Evolutionary conservation across 2,888 invertebrate species (phyloP).

Genomic region (Hydriomena furcata): DNA sequence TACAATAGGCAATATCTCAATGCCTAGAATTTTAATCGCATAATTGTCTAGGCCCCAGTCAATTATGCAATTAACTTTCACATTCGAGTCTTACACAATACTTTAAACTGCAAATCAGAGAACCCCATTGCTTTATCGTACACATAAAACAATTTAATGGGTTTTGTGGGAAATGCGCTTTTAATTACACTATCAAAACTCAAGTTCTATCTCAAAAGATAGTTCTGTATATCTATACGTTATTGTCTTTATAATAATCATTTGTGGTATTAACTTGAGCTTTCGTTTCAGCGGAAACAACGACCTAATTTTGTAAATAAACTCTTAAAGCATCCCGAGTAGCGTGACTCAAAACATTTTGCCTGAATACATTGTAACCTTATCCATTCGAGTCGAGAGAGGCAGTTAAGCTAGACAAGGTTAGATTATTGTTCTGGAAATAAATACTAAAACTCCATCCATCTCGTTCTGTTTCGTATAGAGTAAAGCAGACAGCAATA

Average conservation of each 20-base stretch:
- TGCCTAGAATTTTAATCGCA: conserved; percentile 11
- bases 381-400: conserved; percentile 1
- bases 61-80: conserved; percentile 24
- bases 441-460: too few relatives aligned
- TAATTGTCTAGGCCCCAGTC: too few relatives aligned
- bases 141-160: conserved; percentile 9
- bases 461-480: too few relatives aligned
- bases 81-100: conserved; percentile 19
- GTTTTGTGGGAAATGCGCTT: neutral
- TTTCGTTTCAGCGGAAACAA: conserved; percentile 1
- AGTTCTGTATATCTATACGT: too few relatives aligned
- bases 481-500: too few relatives aligned
- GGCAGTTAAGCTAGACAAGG: neutral
- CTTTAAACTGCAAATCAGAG: conserved; percentile 4
- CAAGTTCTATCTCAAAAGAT: too few relatives aligned
- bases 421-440: too few relatives aligned
- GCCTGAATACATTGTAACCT: neutral
- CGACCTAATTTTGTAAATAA: conserved; percentile 14
- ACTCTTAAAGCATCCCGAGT: conserved; percentile 8
- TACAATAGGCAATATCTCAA: conserved; percentile 21
- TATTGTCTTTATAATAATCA: too few relatives aligned
- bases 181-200: too few relatives aligned
- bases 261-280: neutral
- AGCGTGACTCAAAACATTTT: conserved; percentile 12
- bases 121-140: conserved; percentile 2